phyloP scores from a whole-genome alignment of 2,888 invertebrate species.

The Choristoneura rosaceana region DNA sequence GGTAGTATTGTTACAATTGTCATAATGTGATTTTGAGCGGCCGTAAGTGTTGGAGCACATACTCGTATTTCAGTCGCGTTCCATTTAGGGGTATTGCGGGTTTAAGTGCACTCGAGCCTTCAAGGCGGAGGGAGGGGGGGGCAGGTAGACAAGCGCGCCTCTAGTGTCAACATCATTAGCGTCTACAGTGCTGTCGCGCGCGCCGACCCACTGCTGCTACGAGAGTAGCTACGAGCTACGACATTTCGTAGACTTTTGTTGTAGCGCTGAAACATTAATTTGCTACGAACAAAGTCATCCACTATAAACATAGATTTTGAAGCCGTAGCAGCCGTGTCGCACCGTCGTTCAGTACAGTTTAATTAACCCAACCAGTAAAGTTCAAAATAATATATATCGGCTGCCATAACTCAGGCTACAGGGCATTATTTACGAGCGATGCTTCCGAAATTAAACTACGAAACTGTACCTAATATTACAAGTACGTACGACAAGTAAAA shows the following conservation, averaged over 20 bases:
- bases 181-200: slow-evolving; percentile 61
- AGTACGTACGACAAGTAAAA: too few species aligned
- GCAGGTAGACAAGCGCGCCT: slow-evolving; percentile 58
- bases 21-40: slow-evolving; percentile 58
- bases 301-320: background rate
- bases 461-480: background rate
- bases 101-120: slow-evolving; percentile 57
- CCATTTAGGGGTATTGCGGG: slow-evolving; percentile 55
- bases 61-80: slow-evolving; percentile 53
- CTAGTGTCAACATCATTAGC: slow-evolving; percentile 83
- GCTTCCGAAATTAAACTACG: background rate
- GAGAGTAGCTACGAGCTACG: slow-evolving; percentile 59
- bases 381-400: background rate
- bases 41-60: slow-evolving; percentile 47
- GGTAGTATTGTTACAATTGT: slow-evolving; percentile 22
- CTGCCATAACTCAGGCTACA: background rate
- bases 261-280: slow-evolving; percentile 39
- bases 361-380: background rate
- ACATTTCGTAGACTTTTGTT: slow-evolving; percentile 39
- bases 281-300: slow-evolving; percentile 30
- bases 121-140: slow-evolving; percentile 38
- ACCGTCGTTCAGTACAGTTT: background rate
- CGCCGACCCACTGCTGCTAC: slow-evolving; percentile 64
- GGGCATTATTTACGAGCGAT: background rate
- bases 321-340: slow-evolving; percentile 7